Conservation (phyloP, 2,113 vertebrate species). For the Antechinus stuartii region DNA sequence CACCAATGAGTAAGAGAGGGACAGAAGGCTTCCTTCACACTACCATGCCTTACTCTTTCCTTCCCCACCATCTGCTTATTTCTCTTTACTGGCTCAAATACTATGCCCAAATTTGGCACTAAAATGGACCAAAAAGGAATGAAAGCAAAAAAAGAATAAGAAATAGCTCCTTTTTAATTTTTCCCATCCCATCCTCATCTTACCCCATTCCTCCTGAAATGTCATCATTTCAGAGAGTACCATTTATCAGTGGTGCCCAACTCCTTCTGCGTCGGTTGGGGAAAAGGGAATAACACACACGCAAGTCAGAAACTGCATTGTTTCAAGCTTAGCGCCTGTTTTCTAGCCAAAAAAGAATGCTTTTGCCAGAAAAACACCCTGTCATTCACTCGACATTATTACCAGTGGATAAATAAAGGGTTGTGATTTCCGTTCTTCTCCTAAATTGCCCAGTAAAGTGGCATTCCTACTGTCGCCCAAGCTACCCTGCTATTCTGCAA, state of each 20-base stretch:
- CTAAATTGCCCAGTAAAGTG: conserved; percentile 47
- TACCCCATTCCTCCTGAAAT: not conserved
- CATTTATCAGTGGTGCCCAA: conserved; percentile 3
- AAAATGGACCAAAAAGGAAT: conserved; percentile 16
- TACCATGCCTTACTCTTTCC: not conserved
- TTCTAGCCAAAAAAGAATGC: conserved; percentile 62
- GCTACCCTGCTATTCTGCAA: conserved; percentile 69
- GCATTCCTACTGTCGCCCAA: conserved; percentile 47
- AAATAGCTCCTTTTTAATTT: not conserved
- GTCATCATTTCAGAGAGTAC: not conserved
- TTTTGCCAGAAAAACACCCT: conserved; percentile 66
- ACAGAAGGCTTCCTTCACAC: not conserved
- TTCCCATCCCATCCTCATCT: not conserved
- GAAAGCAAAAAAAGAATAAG: not conserved
- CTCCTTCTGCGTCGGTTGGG: conserved; percentile 9
- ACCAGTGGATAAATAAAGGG: conserved; percentile 69
- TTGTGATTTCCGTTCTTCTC: conserved; percentile 70
- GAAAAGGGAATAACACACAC: conserved; percentile 34
- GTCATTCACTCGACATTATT: conserved; percentile 60
- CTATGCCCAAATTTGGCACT: not conserved
- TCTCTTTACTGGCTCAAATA: not conserved
- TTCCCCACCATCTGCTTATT: not conserved
- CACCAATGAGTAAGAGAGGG: not conserved
- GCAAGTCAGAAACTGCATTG: conserved; percentile 33
- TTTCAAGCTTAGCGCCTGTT: conserved; percentile 48